Conservation (phyloP, 2,113 vertebrate species). For the Embiotoca jacksoni region DNA sequence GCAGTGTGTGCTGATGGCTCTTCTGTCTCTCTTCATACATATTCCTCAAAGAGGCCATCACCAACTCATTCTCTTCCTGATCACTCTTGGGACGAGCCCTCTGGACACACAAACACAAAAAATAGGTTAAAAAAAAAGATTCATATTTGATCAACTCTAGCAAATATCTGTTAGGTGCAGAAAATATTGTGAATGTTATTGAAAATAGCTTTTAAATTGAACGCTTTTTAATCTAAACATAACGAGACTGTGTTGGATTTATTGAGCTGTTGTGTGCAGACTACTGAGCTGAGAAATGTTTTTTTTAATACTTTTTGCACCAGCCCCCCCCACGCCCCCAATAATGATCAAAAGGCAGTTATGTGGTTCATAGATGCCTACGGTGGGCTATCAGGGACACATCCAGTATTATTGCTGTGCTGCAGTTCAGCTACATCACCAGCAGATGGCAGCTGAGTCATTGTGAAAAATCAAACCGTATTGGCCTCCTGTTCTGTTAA, state of each 20-base stretch:
- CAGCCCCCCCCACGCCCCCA: too few species aligned
- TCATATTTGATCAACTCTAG: too few species aligned
- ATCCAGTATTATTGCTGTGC: background rate
- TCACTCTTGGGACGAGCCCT: conserved; percentile 92
- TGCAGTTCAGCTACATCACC: conserved; percentile 54
- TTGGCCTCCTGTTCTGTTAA: background rate
- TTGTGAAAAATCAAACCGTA: background rate
- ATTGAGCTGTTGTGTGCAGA: too few species aligned
- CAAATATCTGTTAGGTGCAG: too few species aligned
- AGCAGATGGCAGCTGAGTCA: conserved; percentile 65
- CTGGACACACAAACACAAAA: conserved; percentile 76
- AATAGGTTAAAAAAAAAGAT: background rate
- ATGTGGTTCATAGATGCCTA: background rate
- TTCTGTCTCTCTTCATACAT: conserved; percentile 94
- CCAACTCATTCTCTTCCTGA: conserved; percentile 93
- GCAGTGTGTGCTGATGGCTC: conserved; percentile 86
- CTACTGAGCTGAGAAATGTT: too few species aligned
- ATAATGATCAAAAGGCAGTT: background rate
- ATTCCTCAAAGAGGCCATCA: conserved; percentile 89
- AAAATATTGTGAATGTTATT: background rate
- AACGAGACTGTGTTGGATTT: too few species aligned
- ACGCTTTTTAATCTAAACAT: too few species aligned
- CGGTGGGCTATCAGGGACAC: background rate
- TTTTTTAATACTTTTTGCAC: too few species aligned
- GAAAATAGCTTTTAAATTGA: too few species aligned